These are phyloP conservation scores for Sebastes oblongus DNA, from an alignment of 2,797 vertebrate species.

Conservation along the genomic window DNA sequence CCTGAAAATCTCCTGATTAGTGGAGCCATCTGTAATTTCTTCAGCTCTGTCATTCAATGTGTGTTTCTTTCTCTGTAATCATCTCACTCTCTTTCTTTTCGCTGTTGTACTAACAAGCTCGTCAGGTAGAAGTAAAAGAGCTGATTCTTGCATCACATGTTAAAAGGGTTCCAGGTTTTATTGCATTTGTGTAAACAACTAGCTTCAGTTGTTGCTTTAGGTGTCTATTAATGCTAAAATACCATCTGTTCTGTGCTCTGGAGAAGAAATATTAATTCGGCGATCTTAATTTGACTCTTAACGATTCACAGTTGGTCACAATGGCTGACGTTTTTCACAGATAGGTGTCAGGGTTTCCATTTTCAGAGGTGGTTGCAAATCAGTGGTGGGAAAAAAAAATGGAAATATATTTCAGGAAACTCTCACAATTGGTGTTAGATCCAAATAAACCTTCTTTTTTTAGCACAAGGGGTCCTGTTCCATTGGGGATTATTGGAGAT, in stretches of 20 bases:
- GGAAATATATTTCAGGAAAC: slow-evolving; percentile 24
- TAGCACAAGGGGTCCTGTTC: slow-evolving; percentile 45
- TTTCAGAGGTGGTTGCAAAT: slow-evolving; percentile 33
- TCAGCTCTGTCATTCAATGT: background rate
- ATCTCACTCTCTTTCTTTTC: background rate
- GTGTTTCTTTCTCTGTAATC: background rate
- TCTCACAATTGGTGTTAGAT: slow-evolving; percentile 57
- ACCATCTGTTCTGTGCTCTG: background rate
- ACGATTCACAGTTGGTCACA: slow-evolving; percentile 8
- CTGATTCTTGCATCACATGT: background rate
- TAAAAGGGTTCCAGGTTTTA: background rate
- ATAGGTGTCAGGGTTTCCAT: slow-evolving; percentile 13
- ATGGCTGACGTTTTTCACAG: slow-evolving; percentile 11
- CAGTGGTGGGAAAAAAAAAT: background rate
- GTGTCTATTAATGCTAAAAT: background rate
- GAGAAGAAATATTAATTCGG: background rate
- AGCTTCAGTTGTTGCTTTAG: background rate
- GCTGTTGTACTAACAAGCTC: background rate
- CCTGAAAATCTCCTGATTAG: slow-evolving; percentile 54
- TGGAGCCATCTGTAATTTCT: slow-evolving; percentile 29
- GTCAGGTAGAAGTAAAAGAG: background rate
- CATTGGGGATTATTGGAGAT: slow-evolving; percentile 67
- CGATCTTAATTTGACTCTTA: slow-evolving; percentile 14
- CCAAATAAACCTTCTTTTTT: slow-evolving; percentile 60
- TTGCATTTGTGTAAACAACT: slow-evolving; percentile 1